Base-by-base conservation (phyloP, 2,797 vertebrate genomes). In the Dipus sagitta region DNA sequence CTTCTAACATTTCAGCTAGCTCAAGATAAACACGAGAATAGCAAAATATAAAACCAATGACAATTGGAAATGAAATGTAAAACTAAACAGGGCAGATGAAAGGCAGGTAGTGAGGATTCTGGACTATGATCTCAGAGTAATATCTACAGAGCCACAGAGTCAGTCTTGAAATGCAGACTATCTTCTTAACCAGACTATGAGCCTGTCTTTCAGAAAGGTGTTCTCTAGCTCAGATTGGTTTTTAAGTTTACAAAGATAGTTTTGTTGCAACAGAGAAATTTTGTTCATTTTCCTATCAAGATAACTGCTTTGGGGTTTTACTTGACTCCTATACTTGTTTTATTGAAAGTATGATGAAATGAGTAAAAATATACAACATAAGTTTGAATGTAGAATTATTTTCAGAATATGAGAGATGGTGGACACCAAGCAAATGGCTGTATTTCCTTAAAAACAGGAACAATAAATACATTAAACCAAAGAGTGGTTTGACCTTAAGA, bases 1-100 rank as follows among this genome's bases (percentile, higher is more conserved):
- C 20, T 71, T 83, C 32, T 81, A 78, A 62, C 54, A 88, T 83
- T 88, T 81, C 54, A 86, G 30, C n/a, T 86, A 91, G 75, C 23
- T 90, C 21, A 14, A 28, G 3, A 71, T 76, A 79, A 74, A 82
- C 1, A 11, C 75, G 15, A 86, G 75, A 86, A 58, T 71, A 76
- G 70, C 42, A 80, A 21, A 91, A 83, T 79, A 42, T 0, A 88
- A 90, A 91, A 62, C 21, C 47, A 68, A 78, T 47, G 42, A 4
- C 18, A 30, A 47, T 1, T 32, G 17, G 58, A 84, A 77, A n/a
- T 70, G 58, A 84, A 77, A n/a, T 70, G 15, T 34, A 89, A 2
- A 90, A 60, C 32, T 34, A 65, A 67, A 64, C 1, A 81, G 54
- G 89, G 17, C 32, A 28, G 47, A 7, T 67, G 28, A 15, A 72